These are phyloP conservation scores for Procapra przewalskii DNA, from an alignment of 2,113 vertebrate species.

Conservation along the genomic window DNA sequence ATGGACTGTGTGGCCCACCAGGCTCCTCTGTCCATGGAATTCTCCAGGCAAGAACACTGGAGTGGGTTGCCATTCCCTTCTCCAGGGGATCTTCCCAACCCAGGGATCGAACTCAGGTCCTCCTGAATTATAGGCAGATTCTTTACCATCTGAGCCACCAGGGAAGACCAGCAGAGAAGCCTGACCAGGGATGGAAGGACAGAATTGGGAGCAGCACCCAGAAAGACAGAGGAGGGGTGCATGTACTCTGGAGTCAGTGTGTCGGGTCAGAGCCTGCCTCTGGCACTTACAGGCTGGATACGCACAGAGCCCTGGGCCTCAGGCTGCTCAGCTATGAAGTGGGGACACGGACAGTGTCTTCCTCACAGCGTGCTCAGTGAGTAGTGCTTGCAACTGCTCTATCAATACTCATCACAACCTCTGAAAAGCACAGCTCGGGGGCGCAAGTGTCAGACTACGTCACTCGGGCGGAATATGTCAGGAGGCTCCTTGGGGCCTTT, in stretches of 20 bases:
- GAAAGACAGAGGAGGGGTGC: background rate
- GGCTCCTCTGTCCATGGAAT: background rate
- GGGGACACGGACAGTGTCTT: background rate
- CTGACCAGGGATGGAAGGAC: background rate
- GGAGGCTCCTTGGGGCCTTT: background rate
- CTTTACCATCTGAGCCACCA: background rate
- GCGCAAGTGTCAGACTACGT: background rate
- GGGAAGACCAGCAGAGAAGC: background rate
- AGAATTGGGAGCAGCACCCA: background rate
- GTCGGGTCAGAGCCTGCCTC: background rate
- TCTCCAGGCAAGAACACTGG: background rate
- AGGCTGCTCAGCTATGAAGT: background rate
- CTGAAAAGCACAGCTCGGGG: background rate
- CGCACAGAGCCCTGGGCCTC: background rate
- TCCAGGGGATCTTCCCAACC: background rate
- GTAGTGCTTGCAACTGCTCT: background rate
- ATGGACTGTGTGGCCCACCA: background rate
- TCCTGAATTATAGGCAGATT: background rate
- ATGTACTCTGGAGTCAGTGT: background rate
- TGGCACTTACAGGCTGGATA: background rate
- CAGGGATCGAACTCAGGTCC: background rate
- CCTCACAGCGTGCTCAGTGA: background rate
- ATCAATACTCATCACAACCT: background rate
- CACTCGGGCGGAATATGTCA: background rate
- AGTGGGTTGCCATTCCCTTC: background rate